phyloP scores from a whole-genome alignment of 2,797 vertebrate genomes.

The Morus bassanus region DNA sequence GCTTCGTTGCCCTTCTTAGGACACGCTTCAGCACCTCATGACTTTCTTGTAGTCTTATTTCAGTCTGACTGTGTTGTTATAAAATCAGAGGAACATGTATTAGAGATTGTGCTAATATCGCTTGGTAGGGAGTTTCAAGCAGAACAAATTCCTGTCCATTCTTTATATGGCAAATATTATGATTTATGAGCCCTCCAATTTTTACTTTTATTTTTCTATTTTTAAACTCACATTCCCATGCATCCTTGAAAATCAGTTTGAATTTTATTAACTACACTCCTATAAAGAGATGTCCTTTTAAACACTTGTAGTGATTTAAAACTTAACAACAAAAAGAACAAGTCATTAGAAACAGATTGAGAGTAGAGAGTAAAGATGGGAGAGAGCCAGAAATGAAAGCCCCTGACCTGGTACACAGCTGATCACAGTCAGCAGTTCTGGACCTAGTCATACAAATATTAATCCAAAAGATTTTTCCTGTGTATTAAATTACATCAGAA shows the following conservation, averaged over 20 bases:
- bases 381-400: background rate
- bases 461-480: background rate
- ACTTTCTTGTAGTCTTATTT: background rate
- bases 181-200: background rate
- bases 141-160: background rate
- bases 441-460: background rate
- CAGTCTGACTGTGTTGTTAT: background rate
- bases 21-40: background rate
- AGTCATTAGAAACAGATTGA: conserved; percentile 48
- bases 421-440: conserved; percentile 19
- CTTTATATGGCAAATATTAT: background rate
- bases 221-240: background rate
- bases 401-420: background rate
- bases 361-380: background rate
- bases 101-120: background rate
- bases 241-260: background rate
- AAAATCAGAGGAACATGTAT: background rate
- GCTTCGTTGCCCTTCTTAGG: background rate
- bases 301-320: background rate
- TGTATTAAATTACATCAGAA: conserved; percentile 19
- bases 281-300: background rate
- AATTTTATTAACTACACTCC: background rate
- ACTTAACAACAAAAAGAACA: background rate
- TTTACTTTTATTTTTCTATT: background rate
- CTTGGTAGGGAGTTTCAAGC: background rate